Evolutionary conservation across 2,113 vertebrate species (phyloP).

Genomic region (Antechinus stuartii): DNA sequence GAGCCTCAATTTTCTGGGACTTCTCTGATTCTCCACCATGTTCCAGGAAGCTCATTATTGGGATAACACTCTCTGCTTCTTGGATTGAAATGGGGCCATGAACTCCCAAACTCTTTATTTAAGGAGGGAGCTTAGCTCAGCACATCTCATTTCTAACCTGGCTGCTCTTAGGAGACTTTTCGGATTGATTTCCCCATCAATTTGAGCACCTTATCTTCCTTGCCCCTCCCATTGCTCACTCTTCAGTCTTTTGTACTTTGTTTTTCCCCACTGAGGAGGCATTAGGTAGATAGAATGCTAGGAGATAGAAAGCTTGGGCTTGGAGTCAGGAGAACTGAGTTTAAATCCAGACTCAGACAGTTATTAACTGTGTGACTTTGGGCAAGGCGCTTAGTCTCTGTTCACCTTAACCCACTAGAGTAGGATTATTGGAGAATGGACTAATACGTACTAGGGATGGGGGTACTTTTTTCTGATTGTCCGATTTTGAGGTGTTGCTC

Average conservation of each 20-base stretch:
- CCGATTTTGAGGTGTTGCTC: background rate
- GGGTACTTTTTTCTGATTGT: background rate
- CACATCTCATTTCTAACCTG: background rate
- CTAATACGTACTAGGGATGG: background rate
- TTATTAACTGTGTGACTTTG: too few species aligned
- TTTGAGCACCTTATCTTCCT: background rate
- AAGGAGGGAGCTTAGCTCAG: background rate
- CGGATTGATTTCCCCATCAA: background rate
- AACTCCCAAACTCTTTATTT: background rate
- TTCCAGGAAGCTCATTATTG: background rate
- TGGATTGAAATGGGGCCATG: background rate
- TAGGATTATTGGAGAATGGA: too few species aligned
- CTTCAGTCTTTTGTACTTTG: background rate
- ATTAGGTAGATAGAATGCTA: too few species aligned
- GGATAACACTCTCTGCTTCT: background rate
- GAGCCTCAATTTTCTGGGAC: background rate
- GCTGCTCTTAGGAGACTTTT: background rate
- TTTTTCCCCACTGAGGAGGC: background rate
- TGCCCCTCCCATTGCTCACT: background rate
- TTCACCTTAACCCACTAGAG: too few species aligned
- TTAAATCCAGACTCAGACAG: too few species aligned
- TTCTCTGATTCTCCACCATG: background rate
- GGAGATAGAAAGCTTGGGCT: too few species aligned
- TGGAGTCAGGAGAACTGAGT: too few species aligned
- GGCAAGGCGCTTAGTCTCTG: too few species aligned